Evolutionary conservation across 2,797 vertebrate genomes (phyloP).

Genomic region (Takifugu rubripes): DNA sequence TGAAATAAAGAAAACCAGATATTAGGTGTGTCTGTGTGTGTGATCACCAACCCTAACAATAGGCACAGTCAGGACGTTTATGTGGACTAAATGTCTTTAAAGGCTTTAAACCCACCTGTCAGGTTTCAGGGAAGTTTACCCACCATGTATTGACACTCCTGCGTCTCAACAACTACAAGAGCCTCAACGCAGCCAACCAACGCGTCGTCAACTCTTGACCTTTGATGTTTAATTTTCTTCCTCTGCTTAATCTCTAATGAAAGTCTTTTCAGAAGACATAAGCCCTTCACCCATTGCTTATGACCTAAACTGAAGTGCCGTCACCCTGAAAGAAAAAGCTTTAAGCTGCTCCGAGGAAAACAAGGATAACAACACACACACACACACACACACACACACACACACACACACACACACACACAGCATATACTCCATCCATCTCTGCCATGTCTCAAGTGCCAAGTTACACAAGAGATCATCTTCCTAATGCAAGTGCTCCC

Average conservation of each 20-base stretch:
- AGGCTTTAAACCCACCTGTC: constrained; percentile 6
- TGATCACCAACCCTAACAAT: not conserved
- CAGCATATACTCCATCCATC: constrained; percentile 24
- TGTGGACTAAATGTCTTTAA: constrained; percentile 10
- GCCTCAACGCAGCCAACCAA: constrained; percentile 17
- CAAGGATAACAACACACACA: constrained; percentile 32
- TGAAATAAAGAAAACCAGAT: no score
- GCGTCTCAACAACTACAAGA: no score
- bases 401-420: constrained; percentile 9
- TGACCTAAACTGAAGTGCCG: constrained; percentile 32
- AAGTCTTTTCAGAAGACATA: constrained; percentile 40
- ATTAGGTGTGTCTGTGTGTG: not conserved
- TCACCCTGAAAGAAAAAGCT: constrained; percentile 28
- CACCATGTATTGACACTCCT: no score
- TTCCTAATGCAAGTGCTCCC: constrained; percentile 41
- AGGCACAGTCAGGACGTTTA: constrained; percentile 4
- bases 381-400: constrained; percentile 22
- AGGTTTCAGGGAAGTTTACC: constrained; percentile 8
- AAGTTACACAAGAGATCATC: constrained; percentile 60
- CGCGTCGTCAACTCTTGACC: constrained; percentile 45
- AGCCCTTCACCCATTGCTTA: constrained; percentile 17
- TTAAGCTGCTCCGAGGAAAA: constrained; percentile 36
- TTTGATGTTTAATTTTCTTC: constrained; percentile 38
- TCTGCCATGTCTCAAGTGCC: constrained; percentile 37
- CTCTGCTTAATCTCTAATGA: constrained; percentile 47